Evolutionary conservation across 2,113 vertebrate species (phyloP), one percentile per base, ranked within the genome.

Genomic region (Fukomys damarensis): DNA sequence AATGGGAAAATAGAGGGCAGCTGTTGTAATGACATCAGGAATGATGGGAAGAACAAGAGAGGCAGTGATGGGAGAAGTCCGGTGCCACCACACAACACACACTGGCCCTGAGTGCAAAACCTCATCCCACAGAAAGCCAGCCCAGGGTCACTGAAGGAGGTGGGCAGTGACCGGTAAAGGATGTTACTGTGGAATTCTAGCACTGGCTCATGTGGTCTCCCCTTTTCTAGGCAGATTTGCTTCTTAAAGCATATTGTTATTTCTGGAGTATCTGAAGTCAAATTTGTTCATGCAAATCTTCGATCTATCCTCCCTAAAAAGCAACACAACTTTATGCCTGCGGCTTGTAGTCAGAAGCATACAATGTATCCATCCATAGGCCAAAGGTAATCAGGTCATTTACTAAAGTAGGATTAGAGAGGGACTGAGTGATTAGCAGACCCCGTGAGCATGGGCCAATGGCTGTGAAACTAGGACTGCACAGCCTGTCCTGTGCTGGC

Each of bases 381-480:
- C 74, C 43, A 38, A 84, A 79, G 74, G 49, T 58, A 46, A 46
- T 32, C 49, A 30, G 52, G 30, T 89, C 66, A 79, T 91, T 89
- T 95, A 87, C 93, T 89, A 86, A 94, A 74, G 35, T 19, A 66
- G 68, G 89, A 93, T 66, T 56, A 76, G 38, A 86, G 72, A 77
- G 59, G n/a, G n/a, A 46, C 0, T 4, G 38, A 0, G 17, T 5
- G 11, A 26, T 30, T 1, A 80, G 32, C 61, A 92, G 93, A 20
- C 24, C 80, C 80, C 43, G 41, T 46, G 56, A 17, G 52, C 72
- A 20, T 17, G 22, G 70, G 24, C 70, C 35, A 17, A 8, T 32
- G 46, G 63, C 41, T n/a, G 43, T 65, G 89, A 41, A 46, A 52
- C 24, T 30, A 49, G 16, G 28, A 30, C 32, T n/a, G 22, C 63